Conservation (phyloP, 2,888 invertebrate genomes). For the Tuberolachnus salignus region DNA sequence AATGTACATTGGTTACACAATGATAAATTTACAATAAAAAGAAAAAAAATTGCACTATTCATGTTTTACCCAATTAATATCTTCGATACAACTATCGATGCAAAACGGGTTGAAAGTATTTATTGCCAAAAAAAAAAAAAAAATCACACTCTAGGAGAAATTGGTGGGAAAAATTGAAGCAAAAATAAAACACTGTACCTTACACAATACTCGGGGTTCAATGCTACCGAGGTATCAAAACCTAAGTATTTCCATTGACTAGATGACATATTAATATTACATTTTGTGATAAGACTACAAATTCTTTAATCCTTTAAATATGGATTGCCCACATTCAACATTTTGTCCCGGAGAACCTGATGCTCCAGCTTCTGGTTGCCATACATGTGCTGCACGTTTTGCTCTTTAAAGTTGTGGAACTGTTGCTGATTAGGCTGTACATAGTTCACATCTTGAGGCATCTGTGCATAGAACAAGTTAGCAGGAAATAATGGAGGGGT, state of each 20-base stretch:
- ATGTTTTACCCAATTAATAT: slow-evolving; percentile 45
- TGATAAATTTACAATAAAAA: slow-evolving; percentile 49
- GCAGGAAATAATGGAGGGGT: slow-evolving; percentile 48
- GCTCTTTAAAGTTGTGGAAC: slow-evolving; percentile 51
- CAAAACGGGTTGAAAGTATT: slow-evolving; percentile 51
- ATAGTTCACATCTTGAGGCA: slow-evolving; percentile 52
- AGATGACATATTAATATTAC: slow-evolving; percentile 55
- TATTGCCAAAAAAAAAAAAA: slow-evolving; percentile 52
- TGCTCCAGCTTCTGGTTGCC: slow-evolving; percentile 50
- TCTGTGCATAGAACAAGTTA: slow-evolving; percentile 52
- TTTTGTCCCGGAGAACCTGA: slow-evolving; percentile 52
- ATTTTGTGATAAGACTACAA: slow-evolving; percentile 54
- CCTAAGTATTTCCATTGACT: slow-evolving; percentile 56
- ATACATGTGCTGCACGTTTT: slow-evolving; percentile 50
- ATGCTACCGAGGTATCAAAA: slow-evolving; percentile 56
- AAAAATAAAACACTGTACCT: slow-evolving; percentile 55
- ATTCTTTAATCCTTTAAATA: slow-evolving; percentile 54
- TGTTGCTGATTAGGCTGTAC: slow-evolving; percentile 48
- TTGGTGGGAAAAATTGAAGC: slow-evolving; percentile 52
- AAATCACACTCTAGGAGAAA: slow-evolving; percentile 55
- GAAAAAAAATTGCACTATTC: slow-evolving; percentile 47
- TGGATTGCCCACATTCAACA: slow-evolving; percentile 55
- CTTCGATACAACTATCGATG: slow-evolving; percentile 52
- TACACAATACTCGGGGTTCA: slow-evolving; percentile 56
- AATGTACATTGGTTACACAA: slow-evolving; percentile 30